Conservation (phyloP, 2,888 invertebrate species). For the Leucophora obtusa region DNA sequence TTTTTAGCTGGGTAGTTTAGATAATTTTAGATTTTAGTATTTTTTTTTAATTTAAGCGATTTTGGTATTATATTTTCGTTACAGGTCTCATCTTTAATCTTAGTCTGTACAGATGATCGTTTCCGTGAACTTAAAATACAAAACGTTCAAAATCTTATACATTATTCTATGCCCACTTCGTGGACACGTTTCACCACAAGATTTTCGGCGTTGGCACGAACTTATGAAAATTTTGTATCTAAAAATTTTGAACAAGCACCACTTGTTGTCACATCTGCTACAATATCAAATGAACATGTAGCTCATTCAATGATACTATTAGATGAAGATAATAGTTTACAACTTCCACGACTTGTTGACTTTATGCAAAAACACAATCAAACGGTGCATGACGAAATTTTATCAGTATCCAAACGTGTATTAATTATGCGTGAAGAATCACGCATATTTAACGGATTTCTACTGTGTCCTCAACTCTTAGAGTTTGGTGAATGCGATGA, state of each 20-base stretch:
- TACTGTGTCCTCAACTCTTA: slow-evolving; percentile 80
- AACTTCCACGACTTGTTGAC: slow-evolving; percentile 82
- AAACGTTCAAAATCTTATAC: slow-evolving; percentile 84
- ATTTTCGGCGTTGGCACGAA: slow-evolving; percentile 83
- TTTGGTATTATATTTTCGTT: slow-evolving; percentile 20
- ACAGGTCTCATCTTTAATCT: slow-evolving; percentile 73
- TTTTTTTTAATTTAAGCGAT: too few relatives aligned
- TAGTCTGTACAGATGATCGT: slow-evolving; percentile 85
- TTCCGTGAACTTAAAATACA: slow-evolving; percentile 83
- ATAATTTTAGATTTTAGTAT: too few relatives aligned
- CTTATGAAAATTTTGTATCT: slow-evolving; percentile 78
- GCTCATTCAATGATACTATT: slow-evolving; percentile 80
- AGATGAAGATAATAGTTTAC: slow-evolving; percentile 81
- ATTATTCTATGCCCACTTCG: slow-evolving; percentile 84
- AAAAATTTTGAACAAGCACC: slow-evolving; percentile 55
- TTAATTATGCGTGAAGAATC: slow-evolving; percentile 66
- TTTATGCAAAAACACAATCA: slow-evolving; percentile 79
- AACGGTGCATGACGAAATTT: slow-evolving; percentile 69
- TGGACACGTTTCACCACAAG: slow-evolving; percentile 85
- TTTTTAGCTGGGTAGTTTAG: too few relatives aligned
- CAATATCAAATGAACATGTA: slow-evolving; percentile 66
- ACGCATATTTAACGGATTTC: slow-evolving; percentile 62
- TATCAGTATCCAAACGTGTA: slow-evolving; percentile 65
- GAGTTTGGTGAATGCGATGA: slow-evolving; percentile 84
- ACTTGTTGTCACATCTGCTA: not conserved